phyloP scores from a whole-genome alignment of 2,113 vertebrate genomes.

The Takifugu flavidus region DNA sequence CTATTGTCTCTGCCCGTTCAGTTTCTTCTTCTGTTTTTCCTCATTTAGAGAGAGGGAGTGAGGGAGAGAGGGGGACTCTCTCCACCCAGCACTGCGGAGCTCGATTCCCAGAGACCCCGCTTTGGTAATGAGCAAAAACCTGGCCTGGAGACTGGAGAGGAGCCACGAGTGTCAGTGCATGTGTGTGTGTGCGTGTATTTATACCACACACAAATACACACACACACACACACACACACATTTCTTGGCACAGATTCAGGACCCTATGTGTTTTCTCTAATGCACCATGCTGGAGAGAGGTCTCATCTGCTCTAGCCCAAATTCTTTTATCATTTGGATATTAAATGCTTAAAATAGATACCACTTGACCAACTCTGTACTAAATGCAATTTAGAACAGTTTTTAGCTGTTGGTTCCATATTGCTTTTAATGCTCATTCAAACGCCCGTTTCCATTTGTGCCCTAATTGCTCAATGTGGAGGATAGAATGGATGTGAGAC shows the following conservation, averaged over 20 bases:
- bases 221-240: neutral
- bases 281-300: no score
- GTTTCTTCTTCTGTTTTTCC: slow-evolving; percentile 29
- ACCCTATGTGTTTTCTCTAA: no score
- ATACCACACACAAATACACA: no score
- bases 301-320: no score
- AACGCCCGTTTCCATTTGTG: neutral
- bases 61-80: slow-evolving; percentile 10
- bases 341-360: no score
- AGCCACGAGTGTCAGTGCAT: slow-evolving; percentile 46
- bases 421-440: no score
- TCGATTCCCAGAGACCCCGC: slow-evolving; percentile 51
- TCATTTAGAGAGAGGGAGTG: slow-evolving; percentile 11
- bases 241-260: no score
- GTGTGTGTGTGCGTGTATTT: slow-evolving; percentile 3
- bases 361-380: no score
- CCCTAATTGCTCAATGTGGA: neutral
- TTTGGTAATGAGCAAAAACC: slow-evolving; percentile 67
- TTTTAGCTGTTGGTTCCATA: no score
- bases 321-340: no score
- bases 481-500: neutral
- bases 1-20: slow-evolving; percentile 7
- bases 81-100: slow-evolving; percentile 31
- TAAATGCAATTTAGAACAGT: slow-evolving; percentile 17
- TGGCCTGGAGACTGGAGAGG: slow-evolving; percentile 69